Evolutionary conservation across 2,113 vertebrate species (phyloP), one percentile per base, ranked within the genome.

Genomic region (Prionailurus bengalensis): DNA sequence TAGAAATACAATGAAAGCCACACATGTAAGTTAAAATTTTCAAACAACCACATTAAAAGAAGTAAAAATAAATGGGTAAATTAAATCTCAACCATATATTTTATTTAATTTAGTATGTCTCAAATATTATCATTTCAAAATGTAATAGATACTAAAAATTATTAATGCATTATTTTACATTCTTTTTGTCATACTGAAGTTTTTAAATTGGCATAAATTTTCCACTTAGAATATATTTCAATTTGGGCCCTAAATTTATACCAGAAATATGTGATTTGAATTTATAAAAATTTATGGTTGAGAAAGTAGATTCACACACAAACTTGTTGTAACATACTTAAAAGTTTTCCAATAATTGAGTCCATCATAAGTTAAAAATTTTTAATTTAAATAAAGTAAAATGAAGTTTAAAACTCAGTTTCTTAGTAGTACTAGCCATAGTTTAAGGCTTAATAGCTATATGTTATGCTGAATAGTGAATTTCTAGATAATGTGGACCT

Each of bases 51-150:
- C 55, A 61, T 81, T 86, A 93, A 79, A 73, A 55, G 82, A 89
- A 61, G 12, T 42, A 87, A 80, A 96, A 76, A 65, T 3, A 84
- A 78, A 15, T 51, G 63, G 70, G 53, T 61, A 76, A 85, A 96
- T 68, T 71, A 82, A 66, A 74, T 91, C 27, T 58, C 25, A 61
- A n/a, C 13, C 7, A 21, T 45, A 65, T 61, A 53, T 85, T 87
- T 90, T 48, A 93, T 89, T 86, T 96, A 95, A 74, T 61, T 79
- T 81, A 58, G 6, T 73, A 61, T 92, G 36, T 53, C 9, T 7
- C 19, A 73, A 87, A 51, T 70, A 81, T 33, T 96, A 66, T 93
- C 19, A 95, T 73, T 91, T 97, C 16, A 84, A 88, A 78, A 93
- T 85, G 5, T 48, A 96, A 42, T 66, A 39, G 16, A 19, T 25